Conservation (phyloP, 2,113 vertebrate species). For the Myocastor coypus region DNA sequence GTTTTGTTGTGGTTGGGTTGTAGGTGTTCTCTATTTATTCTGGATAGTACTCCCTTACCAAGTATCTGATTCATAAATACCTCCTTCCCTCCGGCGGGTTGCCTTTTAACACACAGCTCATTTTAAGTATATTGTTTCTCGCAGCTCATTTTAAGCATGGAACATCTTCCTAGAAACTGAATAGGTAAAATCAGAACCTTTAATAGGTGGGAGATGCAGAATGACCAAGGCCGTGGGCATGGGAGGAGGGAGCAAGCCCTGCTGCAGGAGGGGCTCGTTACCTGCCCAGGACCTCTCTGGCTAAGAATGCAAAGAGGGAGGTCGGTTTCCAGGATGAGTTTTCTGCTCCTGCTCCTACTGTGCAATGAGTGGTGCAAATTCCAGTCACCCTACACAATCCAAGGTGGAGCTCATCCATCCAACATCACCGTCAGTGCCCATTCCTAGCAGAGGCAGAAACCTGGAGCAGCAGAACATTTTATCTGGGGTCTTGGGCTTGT, state of each 20-base stretch:
- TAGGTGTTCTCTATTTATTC: neutral
- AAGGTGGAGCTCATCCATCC: slow-evolving; percentile 26
- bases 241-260: neutral
- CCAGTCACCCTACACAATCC: slow-evolving; percentile 54
- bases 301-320: neutral
- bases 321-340: neutral
- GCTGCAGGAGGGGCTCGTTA: neutral
- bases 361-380: neutral
- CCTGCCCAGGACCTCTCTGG: neutral
- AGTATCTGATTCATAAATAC: neutral
- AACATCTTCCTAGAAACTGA: neutral
- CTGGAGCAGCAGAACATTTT: neutral
- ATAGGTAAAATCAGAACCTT: neutral
- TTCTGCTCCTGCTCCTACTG: neutral
- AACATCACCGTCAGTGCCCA: neutral
- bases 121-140: neutral
- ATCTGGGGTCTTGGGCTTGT: neutral
- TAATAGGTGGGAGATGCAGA: neutral
- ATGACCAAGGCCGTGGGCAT: neutral
- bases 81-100: neutral
- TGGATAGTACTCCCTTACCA: neutral
- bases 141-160: neutral
- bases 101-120: neutral
- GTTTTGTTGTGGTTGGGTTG: neutral
- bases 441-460: neutral